phyloP scores from a whole-genome alignment of 1,140 invertebrate species.

The Patella vulgata region DNA sequence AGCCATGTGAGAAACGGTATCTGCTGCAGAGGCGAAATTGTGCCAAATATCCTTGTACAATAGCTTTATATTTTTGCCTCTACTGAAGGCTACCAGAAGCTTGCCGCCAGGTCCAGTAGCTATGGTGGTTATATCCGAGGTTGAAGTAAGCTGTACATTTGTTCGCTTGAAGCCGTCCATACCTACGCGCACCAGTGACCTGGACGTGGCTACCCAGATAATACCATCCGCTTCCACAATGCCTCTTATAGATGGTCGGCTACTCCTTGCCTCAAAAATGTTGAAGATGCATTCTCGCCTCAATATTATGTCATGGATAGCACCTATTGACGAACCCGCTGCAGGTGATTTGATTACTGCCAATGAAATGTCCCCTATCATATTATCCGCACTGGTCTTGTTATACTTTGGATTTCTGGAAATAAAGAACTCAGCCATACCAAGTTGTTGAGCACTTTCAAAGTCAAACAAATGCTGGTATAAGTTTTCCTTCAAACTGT shows the following conservation, averaged over 20 bases:
- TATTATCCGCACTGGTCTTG: conserved; percentile 5
- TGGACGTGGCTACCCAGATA: conserved; percentile 18
- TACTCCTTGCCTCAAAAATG: conserved; percentile 18
- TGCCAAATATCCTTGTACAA: conserved; percentile 1
- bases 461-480: background rate
- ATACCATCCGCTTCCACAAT: conserved; percentile 12
- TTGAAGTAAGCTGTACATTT: conserved; percentile 10
- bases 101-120: conserved; percentile 11
- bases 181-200: conserved; percentile 12
- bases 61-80: conserved; percentile 14
- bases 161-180: background rate
- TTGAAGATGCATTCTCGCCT: conserved; percentile 19
- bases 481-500: background rate
- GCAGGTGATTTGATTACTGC: background rate
- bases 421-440: conserved; percentile 16
- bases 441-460: background rate
- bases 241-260: conserved; percentile 7
- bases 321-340: background rate
- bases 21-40: background rate
- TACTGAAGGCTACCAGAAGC: conserved; percentile 16
- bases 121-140: conserved; percentile 7
- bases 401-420: conserved; percentile 5
- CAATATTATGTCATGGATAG: conserved; percentile 5
- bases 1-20: background rate
- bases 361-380: conserved; percentile 8